A percentile compares a stretch with the other conserved stretches of the same genome.
Evolutionary conservation across 2,113 vertebrate species (phyloP).

Genomic region (Crypturellus undulatus): DNA sequence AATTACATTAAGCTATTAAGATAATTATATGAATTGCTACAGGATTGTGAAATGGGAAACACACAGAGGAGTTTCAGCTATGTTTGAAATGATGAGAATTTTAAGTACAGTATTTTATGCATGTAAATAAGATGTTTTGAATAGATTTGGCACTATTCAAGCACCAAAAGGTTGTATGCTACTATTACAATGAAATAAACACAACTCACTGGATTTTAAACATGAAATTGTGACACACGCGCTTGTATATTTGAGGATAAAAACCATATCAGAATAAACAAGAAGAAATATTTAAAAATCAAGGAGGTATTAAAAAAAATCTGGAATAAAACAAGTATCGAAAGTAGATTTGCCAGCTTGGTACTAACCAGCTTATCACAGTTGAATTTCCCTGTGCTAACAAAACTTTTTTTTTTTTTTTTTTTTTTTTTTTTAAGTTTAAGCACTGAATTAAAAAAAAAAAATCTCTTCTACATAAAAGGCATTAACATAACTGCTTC

Average conservation of each 20-base stretch:
- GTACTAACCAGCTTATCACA: not conserved
- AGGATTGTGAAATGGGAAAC: slow-evolving; percentile 46
- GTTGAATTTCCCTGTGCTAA: not conserved
- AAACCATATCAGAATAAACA: not conserved
- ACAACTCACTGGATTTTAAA: not conserved
- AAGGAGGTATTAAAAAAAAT: not conserved
- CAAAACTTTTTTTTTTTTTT: too few relatives aligned
- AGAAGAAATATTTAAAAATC: not conserved
- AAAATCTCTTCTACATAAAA: not conserved
- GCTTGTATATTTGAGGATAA: not conserved
- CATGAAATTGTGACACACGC: not conserved
- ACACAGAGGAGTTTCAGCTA: not conserved
- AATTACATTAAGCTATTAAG: slow-evolving; percentile 50
- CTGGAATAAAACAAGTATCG: not conserved
- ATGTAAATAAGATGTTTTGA: slow-evolving; percentile 39
- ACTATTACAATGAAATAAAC: slow-evolving; percentile 4
- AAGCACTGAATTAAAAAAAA: not conserved
- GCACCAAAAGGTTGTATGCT: not conserved
- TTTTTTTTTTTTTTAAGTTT: too few relatives aligned
- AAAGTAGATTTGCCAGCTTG: not conserved
- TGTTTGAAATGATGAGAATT: slow-evolving; percentile 46
- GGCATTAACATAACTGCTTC: not conserved
- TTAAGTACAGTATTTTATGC: slow-evolving; percentile 53
- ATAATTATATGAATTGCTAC: slow-evolving; percentile 65
- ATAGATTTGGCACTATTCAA: slow-evolving; percentile 51